Evolutionary conservation across 2,113 vertebrate genomes (phyloP), one percentile per base, ranked within the genome.

Genomic region (Mus musculus): DNA sequence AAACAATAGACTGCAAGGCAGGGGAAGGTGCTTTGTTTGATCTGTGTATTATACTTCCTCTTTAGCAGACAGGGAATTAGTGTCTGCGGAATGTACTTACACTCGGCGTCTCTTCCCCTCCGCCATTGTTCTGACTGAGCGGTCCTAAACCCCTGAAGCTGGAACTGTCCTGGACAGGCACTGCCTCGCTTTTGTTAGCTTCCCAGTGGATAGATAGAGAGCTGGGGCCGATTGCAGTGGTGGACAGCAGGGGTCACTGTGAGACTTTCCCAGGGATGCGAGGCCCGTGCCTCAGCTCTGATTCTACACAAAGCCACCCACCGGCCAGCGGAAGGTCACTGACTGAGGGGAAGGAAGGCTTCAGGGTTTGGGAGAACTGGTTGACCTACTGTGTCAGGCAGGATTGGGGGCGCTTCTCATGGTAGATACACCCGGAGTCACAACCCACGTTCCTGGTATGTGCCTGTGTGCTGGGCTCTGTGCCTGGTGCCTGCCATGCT

Each of bases 191-290:
- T 94, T 42, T 95, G 71, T 75, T 20, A 0, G 3, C 9, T 0
- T 16, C 39, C 0, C 26, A 8, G 22, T 2, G 13, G 19, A 7
- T 4, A 10, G 19, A 7, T 0, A n/a, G 14, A 17, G 82, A 20
- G 2, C 13, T 39, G 63, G 17, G 89, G 90, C 89, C 13, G 36
- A 89, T 84, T 6, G 1, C 5, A 0, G 3, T 2, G 46, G 4
- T 9, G 26, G 96, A 89, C 98, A 98, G 98, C 98, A 99, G 98
- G 98, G 98, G 98, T 96, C 98, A 94, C 98, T 98, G 97, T 97
- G 97, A 93, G 91, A 96, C 98, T 98, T 98, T 93, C 92, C 52
- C 56, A 8, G 91, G 67, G 46, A 75, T 63, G 0, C 0, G 0
- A 7, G 7, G 49, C 26, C 52, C 0, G 30, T 46, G 39, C 33